Conservation (phyloP, 2,797 vertebrate species). For the Trachurus trachurus region DNA sequence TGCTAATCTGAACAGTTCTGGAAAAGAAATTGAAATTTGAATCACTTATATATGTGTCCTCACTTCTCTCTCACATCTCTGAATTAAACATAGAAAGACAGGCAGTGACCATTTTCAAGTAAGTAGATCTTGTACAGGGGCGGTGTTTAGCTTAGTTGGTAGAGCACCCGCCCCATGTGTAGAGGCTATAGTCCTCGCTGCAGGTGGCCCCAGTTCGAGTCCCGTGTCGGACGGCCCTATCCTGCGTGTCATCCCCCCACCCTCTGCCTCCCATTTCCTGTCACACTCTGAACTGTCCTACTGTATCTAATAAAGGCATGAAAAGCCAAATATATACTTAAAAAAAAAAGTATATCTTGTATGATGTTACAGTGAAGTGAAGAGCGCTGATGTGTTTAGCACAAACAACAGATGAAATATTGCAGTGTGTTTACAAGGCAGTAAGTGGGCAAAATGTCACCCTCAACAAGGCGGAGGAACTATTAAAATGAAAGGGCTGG, state of each 20-base stretch:
- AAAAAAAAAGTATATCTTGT: too few relatives aligned
- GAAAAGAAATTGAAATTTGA: not conserved
- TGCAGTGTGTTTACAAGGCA: conserved; percentile 18
- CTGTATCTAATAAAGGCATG: too few relatives aligned
- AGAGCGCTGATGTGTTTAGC: not conserved
- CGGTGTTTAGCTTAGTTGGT: too few relatives aligned
- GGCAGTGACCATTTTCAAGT: not conserved
- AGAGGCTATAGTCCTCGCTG: too few relatives aligned
- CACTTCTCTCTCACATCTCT: not conserved
- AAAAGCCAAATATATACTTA: too few relatives aligned
- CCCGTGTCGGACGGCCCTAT: too few relatives aligned
- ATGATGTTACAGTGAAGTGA: not conserved
- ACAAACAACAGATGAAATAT: conserved; percentile 8
- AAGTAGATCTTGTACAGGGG: too few relatives aligned
- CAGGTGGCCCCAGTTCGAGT: too few relatives aligned
- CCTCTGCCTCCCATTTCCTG: too few relatives aligned
- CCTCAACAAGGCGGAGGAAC: conserved; percentile 25
- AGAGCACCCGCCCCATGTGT: too few relatives aligned
- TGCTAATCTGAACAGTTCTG: conserved; percentile 1
- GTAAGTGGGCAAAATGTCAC: conserved; percentile 35
- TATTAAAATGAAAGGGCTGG: conserved; percentile 54
- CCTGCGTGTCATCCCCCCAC: too few relatives aligned
- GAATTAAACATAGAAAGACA: not conserved
- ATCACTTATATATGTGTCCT: not conserved
- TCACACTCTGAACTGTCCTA: too few relatives aligned